Percentiles rank a stretch among this genome's conserved stretches.
phyloP scores from a whole-genome alignment of 2,888 invertebrate genomes.

The Caenorhabditis sp. region DNA sequence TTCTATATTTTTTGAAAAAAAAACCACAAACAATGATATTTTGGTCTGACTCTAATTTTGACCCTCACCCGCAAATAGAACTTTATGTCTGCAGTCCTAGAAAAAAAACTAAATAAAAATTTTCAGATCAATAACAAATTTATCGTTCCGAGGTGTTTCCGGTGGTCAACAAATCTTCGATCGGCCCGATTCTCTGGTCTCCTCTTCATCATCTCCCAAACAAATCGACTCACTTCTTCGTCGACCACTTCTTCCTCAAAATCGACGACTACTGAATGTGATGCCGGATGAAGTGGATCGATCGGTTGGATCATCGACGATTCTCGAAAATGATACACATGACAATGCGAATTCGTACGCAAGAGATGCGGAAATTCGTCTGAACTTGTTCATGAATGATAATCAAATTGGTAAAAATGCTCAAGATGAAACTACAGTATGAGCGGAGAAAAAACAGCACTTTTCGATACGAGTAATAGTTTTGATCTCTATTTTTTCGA shows the following conservation, averaged over 20 bases:
- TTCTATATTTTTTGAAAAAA: too few relatives aligned
- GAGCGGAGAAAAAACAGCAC: background rate
- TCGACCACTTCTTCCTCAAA: slow-evolving; percentile 10
- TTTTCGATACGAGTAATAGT: slow-evolving; percentile 4
- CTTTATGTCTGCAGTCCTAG: too few relatives aligned
- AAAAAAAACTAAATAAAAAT: slow-evolving; percentile 8
- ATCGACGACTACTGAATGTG: slow-evolving; percentile 37
- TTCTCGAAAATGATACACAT: slow-evolving; percentile 50
- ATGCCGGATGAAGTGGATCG: slow-evolving; percentile 56
- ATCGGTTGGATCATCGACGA: slow-evolving; percentile 56
- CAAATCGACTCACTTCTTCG: slow-evolving; percentile 5
- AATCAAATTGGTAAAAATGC: slow-evolving; percentile 8
- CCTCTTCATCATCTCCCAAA: slow-evolving; percentile 16
- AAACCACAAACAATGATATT: too few relatives aligned
- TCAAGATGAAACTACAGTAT: slow-evolving; percentile 55
- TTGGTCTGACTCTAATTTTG: too few relatives aligned
- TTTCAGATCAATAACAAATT: slow-evolving; percentile 41
- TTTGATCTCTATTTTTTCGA: slow-evolving; percentile 5
- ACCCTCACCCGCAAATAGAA: too few relatives aligned
- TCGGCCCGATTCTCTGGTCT: slow-evolving; percentile 44
- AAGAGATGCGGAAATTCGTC: slow-evolving; percentile 51
- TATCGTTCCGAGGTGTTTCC: slow-evolving; percentile 43
- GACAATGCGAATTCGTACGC: slow-evolving; percentile 34
- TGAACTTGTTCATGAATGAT: slow-evolving; percentile 56
- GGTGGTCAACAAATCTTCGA: slow-evolving; percentile 39